Base-by-base conservation (phyloP, 2,888 invertebrate genomes). In the Phanerotoma sp. region DNA sequence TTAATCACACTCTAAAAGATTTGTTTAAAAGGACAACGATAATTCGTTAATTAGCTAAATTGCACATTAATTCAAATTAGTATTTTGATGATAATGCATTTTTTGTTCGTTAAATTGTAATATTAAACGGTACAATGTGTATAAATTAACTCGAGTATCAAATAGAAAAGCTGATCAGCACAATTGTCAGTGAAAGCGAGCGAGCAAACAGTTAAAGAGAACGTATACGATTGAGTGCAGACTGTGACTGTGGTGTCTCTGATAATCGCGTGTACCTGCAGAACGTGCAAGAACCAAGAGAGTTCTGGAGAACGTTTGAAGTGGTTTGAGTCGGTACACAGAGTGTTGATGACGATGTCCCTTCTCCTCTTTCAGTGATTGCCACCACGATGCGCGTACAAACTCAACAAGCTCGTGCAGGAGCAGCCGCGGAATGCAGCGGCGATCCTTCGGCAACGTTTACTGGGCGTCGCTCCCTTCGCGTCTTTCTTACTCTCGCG, bases 201-300 rank as follows among this genome's bases (percentile, higher is more conserved):
- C 47, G 25, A 21, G 15, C 11, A 35, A 15, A n/a, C n/a, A n/a
- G 25, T 13, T 30, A 33, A 46, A 46, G 33, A 33, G 46, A 46
- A 46, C 46, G 25, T 30, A n/a, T n/a, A n/a, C n/a, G n/a, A n/a
- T n/a, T n/a, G n/a, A 30, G 32, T 30, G 32, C 13, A 35, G 35
- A 15, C 25, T 25, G 38, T 3, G 20, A 28, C 21, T 38, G 30
- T 15, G 49, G 37, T 49, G 40, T 49, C 40, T 49, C 30, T 38
- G 40, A 49, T 49, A 49, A 49, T 49, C 18, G 49, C 37, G 46
- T 47, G 38, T 37, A 49, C 49, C 49, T 49, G 49, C 35, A 15
- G n/a, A 38, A 15, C 30, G 33, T 49, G 20, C 46, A 21, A 46
- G n/a, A n/a, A n/a, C n/a, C n/a, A n/a, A n/a, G 46, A 46, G 46